These are phyloP conservation scores for Tenthredo scrophulariae DNA, from an alignment of 2,888 invertebrate genomes.

Conservation along the genomic window DNA sequence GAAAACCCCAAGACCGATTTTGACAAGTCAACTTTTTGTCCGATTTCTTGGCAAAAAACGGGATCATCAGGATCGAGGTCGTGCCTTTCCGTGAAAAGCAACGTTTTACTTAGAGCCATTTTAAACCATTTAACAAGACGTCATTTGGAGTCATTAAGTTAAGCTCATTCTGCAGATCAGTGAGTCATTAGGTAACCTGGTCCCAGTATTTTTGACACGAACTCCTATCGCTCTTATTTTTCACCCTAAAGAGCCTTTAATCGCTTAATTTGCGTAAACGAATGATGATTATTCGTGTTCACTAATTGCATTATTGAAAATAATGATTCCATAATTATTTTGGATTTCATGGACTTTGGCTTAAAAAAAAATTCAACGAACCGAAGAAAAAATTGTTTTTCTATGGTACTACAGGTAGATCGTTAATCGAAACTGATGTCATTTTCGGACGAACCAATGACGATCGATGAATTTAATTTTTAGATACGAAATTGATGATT, in stretches of 20 bases:
- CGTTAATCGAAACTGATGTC: no score
- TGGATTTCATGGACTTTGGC: no score
- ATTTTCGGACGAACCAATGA: no score
- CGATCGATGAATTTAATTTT: no score
- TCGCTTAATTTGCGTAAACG: constrained; percentile 5
- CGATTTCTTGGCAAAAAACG: background rate
- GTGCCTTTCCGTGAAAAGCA: no score
- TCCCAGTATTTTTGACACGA: constrained; percentile 7
- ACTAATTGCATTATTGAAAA: no score
- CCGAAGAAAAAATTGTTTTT: no score
- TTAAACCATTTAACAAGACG: constrained; percentile 34
- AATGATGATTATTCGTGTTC: background rate
- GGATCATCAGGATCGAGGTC: no score
- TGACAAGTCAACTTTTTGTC: background rate
- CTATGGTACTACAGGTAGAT: no score
- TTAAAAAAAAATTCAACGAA: no score
- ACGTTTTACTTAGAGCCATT: background rate
- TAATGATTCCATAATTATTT: no score
- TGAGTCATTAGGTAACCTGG: constrained; percentile 33
- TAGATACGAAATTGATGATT: no score
- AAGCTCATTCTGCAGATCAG: constrained; percentile 5
- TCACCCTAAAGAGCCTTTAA: background rate
- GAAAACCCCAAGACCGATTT: background rate
- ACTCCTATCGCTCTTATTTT: background rate
- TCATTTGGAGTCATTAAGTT: constrained; percentile 35